Conservation (phyloP, 2,888 invertebrate species). For the Lamellibrachia satsuma region DNA sequence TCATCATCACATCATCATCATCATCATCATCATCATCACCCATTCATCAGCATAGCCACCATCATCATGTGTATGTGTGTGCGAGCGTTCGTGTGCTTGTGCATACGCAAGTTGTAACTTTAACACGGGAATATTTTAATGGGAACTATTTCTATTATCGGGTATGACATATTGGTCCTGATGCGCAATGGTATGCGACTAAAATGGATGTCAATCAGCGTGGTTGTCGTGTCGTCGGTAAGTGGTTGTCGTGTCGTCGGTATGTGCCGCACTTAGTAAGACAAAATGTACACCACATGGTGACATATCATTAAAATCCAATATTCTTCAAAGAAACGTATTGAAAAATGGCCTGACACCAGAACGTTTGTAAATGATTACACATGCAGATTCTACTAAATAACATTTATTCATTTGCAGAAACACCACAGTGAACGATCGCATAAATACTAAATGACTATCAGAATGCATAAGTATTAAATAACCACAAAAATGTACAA, state of each 20-base stretch:
- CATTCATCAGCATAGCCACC: no score
- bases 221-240: no score
- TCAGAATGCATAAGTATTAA: not conserved
- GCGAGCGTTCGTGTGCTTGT: not conserved
- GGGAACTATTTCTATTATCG: no score
- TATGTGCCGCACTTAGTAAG: no score
- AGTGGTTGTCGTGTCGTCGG: no score
- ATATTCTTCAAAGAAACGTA: not conserved
- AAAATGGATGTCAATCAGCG: no score
- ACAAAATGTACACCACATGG: no score
- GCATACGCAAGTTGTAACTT: not conserved
- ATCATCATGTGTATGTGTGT: not conserved
- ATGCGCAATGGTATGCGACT: no score
- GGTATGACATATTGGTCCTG: no score
- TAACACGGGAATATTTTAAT: no score
- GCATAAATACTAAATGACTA: not conserved
- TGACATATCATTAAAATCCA: not conserved
- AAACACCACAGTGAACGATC: not conserved
- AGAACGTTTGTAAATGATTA: not conserved
- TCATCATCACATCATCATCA: no score
- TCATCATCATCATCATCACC: no score
- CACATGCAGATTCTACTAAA: not conserved
- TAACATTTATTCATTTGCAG: not conserved
- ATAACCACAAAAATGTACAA: not conserved
- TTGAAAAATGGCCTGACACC: not conserved